A percentile compares a stretch with the other conserved stretches of the same genome.
Conservation (phyloP, 2,888 invertebrate species). For the Cybosia mesomella region DNA sequence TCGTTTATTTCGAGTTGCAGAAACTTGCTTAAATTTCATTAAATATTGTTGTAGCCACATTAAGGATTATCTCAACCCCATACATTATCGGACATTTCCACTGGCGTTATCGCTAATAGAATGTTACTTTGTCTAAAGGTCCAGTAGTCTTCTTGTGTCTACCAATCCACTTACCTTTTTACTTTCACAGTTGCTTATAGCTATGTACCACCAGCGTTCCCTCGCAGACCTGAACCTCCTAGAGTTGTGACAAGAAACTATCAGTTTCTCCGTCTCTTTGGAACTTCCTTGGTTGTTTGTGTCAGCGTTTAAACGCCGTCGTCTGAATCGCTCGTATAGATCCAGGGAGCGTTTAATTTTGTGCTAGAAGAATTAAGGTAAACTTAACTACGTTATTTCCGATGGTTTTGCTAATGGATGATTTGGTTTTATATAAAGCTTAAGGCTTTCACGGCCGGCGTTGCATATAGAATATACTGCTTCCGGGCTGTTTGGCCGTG, state of each 20-base stretch:
- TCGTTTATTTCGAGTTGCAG: no score
- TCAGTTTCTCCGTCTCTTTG: constrained; percentile 62
- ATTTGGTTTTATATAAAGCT: not conserved
- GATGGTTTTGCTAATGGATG: not conserved
- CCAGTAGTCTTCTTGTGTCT: no score
- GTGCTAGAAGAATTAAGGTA: constrained; percentile 57
- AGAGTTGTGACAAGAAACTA: constrained; percentile 89
- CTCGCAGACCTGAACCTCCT: constrained; percentile 92
- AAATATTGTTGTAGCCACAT: no score
- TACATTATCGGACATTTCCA: no score
- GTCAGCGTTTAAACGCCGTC: constrained; percentile 68
- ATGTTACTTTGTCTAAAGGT: no score
- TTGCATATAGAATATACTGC: no score
- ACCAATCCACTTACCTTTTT: constrained; percentile 83
- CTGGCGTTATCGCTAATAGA: no score
- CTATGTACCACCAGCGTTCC: constrained; percentile 98
- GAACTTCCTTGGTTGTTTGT: constrained; percentile 43
- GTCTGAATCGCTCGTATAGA: constrained; percentile 69
- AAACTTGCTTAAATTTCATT: no score
- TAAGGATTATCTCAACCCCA: no score
- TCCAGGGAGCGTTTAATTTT: constrained; percentile 79
- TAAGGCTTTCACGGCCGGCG: no score
- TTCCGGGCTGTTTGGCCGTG: no score
- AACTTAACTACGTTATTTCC: not conserved
- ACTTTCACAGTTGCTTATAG: constrained; percentile 92